A percentile compares a stretch with the other conserved stretches of the same genome.
phyloP scores from a whole-genome alignment of 2,113 vertebrate species.

The Cnemophilus loriae region DNA sequence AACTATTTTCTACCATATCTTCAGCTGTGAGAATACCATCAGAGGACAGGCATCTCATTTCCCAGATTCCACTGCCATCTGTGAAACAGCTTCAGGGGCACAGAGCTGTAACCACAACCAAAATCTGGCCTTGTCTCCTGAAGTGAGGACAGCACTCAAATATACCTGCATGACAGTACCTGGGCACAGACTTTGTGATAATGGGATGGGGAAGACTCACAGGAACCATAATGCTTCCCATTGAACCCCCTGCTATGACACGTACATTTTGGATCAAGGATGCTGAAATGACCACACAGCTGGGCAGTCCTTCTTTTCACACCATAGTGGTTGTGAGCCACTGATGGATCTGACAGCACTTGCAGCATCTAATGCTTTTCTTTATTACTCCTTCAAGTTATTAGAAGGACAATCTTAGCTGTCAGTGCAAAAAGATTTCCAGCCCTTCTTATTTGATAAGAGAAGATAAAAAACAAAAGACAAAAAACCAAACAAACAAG shows the following conservation, averaged over 20 bases:
- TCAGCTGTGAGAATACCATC: neutral
- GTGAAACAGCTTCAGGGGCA: neutral
- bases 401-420: neutral
- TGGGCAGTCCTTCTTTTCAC: neutral
- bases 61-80: neutral
- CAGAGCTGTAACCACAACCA: neutral
- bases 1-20: neutral
- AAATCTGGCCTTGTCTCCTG: neutral
- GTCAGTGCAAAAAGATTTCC: neutral
- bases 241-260: neutral
- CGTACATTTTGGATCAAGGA: accelerated
- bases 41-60: neutral
- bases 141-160: neutral
- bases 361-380: neutral
- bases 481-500: neutral
- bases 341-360: neutral
- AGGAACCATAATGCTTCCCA: neutral
- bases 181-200: neutral
- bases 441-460: neutral
- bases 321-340: neutral
- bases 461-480: neutral
- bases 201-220: neutral
- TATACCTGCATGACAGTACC: neutral
- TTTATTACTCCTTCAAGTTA: neutral
- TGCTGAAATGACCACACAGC: neutral